Conservation (phyloP, 2,113 vertebrate genomes). For the Sinocyclocheilus grahami region DNA sequence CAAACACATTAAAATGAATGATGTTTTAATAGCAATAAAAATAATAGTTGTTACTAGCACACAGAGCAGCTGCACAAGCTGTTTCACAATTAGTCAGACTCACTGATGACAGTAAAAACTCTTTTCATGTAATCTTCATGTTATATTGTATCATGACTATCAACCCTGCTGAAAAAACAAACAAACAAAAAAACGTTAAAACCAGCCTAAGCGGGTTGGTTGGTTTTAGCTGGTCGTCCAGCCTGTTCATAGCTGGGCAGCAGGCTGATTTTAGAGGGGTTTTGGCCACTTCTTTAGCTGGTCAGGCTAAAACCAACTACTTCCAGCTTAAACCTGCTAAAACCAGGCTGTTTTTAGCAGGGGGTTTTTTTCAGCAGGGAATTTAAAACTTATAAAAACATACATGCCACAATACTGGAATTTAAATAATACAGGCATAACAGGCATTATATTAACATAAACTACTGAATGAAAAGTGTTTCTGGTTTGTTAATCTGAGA, state of each 20-base stretch:
- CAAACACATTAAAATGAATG: slow-evolving; percentile 22
- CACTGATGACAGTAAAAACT: neutral
- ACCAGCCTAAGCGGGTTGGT: no score
- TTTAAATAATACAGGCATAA: neutral
- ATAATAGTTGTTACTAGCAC: no score
- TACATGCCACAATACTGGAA: neutral
- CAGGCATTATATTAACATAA: neutral
- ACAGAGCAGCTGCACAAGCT: neutral
- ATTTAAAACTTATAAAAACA: neutral
- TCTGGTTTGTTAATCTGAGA: neutral
- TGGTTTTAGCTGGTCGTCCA: no score
- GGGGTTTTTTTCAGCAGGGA: no score
- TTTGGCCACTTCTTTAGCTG: no score
- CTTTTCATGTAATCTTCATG: neutral
- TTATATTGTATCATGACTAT: neutral
- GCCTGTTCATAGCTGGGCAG: no score
- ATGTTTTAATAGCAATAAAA: slow-evolving; percentile 8
- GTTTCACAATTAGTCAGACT: neutral
- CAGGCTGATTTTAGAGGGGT: no score
- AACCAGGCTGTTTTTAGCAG: no score
- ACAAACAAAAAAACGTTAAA: no score
- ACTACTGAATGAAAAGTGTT: neutral
- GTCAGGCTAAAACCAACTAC: no score
- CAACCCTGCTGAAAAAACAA: neutral
- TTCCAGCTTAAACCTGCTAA: no score